Evolutionary conservation across 1,140 invertebrate genomes (phyloP).

Genomic region (Zaprionus ornatus): DNA sequence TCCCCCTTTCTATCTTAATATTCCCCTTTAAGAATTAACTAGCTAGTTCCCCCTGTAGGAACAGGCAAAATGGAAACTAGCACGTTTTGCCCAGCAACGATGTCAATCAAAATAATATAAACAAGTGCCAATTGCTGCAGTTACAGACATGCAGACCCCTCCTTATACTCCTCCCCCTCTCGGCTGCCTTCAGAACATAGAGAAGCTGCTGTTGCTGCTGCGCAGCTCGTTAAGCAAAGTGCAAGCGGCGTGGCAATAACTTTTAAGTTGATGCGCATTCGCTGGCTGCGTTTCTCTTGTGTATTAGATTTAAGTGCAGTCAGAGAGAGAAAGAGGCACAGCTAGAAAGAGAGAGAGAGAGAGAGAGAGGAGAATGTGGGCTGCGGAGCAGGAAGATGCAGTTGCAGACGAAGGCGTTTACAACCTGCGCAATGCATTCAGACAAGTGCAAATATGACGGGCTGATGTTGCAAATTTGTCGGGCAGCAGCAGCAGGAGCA

Average conservation of each 20-base stretch:
- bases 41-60: background rate
- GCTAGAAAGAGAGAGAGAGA: background rate
- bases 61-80: background rate
- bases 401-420: background rate
- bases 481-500: constrained; percentile 4
- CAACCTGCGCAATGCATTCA: constrained; percentile 17
- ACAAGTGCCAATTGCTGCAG: constrained; percentile 22
- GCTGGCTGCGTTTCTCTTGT: constrained; percentile 51
- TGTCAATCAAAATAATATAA: constrained; percentile 9
- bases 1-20: too few species aligned
- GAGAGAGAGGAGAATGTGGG: background rate
- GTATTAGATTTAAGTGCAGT: constrained; percentile 54
- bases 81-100: background rate
- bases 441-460: constrained; percentile 51
- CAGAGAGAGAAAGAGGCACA: background rate
- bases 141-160: background rate
- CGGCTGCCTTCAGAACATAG: background rate
- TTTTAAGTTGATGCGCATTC: constrained; percentile 55
- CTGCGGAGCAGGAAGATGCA: background rate
- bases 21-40: too few species aligned
- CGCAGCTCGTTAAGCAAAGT: constrained; percentile 53
- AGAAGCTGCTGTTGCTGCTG: constrained; percentile 18
- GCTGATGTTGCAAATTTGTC: constrained; percentile 49
- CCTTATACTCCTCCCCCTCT: background rate
- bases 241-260: constrained; percentile 57